A percentile compares a stretch with the other conserved stretches of the same genome.
phyloP scores from a whole-genome alignment of 2,797 vertebrate genomes.

The Huso huso region DNA sequence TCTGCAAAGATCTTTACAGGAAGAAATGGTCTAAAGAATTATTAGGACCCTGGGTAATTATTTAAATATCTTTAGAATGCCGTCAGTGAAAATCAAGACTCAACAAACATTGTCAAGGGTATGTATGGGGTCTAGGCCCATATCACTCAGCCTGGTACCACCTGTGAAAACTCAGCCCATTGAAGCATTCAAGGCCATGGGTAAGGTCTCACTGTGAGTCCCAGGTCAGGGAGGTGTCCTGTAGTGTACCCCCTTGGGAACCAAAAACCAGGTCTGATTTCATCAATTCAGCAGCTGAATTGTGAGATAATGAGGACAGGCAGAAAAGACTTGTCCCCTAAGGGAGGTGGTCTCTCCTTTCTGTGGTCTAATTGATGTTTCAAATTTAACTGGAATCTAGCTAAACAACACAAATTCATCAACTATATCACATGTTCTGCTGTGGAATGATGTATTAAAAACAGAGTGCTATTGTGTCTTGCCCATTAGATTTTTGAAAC shows the following conservation, averaged over 20 bases:
- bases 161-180: constrained; percentile 1
- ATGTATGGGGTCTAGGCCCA: background rate
- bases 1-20: too few species aligned
- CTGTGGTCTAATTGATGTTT: constrained; percentile 15
- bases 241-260: constrained; percentile 11
- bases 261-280: constrained; percentile 12
- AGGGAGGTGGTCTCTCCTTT: constrained; percentile 8
- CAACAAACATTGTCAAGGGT: too few species aligned
- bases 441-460: too few species aligned
- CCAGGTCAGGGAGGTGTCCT: constrained; percentile 10
- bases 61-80: too few species aligned
- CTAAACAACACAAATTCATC: constrained; percentile 2
- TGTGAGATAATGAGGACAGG: constrained; percentile 14
- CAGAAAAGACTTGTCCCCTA: constrained; percentile 6
- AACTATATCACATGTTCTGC: background rate
- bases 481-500: too few species aligned
- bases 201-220: constrained; percentile 6
- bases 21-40: too few species aligned
- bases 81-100: background rate
- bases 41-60: too few species aligned
- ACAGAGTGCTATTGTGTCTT: too few species aligned
- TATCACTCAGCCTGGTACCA: background rate
- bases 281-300: constrained; percentile 17
- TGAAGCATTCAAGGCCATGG: constrained; percentile 3
- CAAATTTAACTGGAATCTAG: constrained; percentile 8